These are phyloP conservation scores for Leptocoma aspasia DNA, from an alignment of 2,113 vertebrate genomes.

Conservation along the genomic window DNA sequence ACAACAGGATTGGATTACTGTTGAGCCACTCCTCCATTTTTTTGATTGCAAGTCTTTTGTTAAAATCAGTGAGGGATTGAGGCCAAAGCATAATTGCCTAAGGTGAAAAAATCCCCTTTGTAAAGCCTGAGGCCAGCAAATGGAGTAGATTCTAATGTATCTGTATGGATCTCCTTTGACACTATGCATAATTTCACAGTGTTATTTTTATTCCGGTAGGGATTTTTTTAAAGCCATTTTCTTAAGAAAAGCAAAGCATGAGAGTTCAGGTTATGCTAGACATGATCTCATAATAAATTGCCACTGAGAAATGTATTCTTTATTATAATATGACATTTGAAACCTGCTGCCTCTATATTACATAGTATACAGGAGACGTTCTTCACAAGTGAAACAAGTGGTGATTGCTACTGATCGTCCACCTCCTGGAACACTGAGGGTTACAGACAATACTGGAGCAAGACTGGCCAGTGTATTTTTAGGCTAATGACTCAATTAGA, in stretches of 20 bases:
- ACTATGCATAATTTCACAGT: background rate
- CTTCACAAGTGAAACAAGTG: background rate
- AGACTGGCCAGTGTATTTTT: constrained; percentile 61
- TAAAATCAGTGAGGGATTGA: background rate
- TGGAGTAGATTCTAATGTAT: background rate
- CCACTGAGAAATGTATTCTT: background rate
- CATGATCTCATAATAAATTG: constrained; percentile 2
- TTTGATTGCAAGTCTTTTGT: background rate
- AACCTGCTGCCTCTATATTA: background rate
- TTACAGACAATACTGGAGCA: constrained; percentile 38
- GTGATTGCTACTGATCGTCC: constrained; percentile 6
- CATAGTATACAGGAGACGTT: background rate
- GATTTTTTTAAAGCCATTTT: background rate
- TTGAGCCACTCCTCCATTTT: background rate
- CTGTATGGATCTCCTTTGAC: background rate
- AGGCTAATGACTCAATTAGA: constrained; percentile 45
- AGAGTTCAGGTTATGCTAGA: constrained; percentile 7
- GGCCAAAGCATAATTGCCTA: background rate
- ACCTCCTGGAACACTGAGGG: constrained; percentile 33
- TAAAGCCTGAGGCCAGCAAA: background rate
- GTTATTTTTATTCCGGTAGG: background rate
- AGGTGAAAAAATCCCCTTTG: background rate
- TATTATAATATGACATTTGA: background rate
- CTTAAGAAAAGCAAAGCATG: background rate
- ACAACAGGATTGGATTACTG: background rate